phyloP scores from a whole-genome alignment of 2,113 vertebrate species.

The Cynopterus brachyotis region DNA sequence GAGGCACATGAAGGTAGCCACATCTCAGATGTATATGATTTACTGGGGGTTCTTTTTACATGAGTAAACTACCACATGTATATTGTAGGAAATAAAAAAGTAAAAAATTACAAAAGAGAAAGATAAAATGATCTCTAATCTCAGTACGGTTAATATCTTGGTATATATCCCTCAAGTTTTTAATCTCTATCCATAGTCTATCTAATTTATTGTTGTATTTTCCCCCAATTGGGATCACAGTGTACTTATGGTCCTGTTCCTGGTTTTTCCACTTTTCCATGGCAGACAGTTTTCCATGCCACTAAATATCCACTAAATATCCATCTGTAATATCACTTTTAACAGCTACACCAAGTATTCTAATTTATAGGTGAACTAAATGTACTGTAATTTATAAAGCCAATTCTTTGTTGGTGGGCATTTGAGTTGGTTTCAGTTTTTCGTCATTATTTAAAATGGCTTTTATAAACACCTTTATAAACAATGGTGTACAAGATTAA shows the following conservation, averaged over 20 bases:
- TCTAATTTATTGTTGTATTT: neutral
- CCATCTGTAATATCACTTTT: neutral
- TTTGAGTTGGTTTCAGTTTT: neutral
- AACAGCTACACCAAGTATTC: neutral
- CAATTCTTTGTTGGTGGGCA: neutral
- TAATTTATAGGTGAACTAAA: neutral
- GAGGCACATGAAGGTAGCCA: neutral
- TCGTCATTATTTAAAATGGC: neutral
- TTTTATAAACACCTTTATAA: neutral
- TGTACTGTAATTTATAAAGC: neutral
- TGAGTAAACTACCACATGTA: neutral
- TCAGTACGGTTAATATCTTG: neutral
- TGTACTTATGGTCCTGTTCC: neutral
- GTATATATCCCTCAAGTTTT: neutral
- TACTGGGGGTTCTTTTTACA: neutral
- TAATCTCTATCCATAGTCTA: neutral
- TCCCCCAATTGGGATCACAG: neutral
- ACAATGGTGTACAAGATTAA: neutral
- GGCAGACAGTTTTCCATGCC: neutral
- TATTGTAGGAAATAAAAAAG: neutral
- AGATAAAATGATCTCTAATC: neutral
- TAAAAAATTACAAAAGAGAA: constrained; percentile 27
- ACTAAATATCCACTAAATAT: neutral
- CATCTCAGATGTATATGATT: neutral
- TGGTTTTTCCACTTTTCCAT: neutral